Percentiles rank a stretch among this genome's conserved stretches.
phyloP scores from a whole-genome alignment of 2,888 invertebrate genomes.

The Capitulum mitella region DNA sequence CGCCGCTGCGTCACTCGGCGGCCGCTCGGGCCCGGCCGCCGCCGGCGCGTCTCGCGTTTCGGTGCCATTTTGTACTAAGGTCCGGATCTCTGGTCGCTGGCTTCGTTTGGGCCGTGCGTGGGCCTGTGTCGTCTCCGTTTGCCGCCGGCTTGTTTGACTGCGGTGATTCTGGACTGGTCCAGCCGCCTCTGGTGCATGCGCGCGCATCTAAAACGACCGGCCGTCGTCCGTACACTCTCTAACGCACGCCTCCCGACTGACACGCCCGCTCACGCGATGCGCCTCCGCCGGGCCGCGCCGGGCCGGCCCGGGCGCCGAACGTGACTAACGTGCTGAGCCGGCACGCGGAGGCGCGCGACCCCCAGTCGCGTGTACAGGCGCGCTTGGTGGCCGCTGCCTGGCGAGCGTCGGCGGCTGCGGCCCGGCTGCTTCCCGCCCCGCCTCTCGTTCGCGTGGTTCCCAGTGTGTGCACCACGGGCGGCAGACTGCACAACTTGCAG shows the following conservation, averaged over 20 bases:
- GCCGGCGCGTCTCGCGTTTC: background rate
- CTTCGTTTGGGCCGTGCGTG: background rate
- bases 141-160: background rate
- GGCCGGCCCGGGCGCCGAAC: background rate
- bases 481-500: slow-evolving; percentile 8
- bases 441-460: background rate
- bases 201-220: background rate
- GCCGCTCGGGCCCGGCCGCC: background rate
- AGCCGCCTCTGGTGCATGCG: slow-evolving; percentile 17
- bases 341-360: background rate
- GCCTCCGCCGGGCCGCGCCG: background rate
- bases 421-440: background rate
- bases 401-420: background rate
- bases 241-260: background rate
- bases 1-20: background rate
- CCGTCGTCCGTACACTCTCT: background rate
- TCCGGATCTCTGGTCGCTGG: background rate
- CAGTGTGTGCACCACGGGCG: slow-evolving; percentile 12
- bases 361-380: background rate
- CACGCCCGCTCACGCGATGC: background rate
- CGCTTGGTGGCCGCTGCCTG: background rate
- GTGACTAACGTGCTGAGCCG: background rate
- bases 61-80: slow-evolving; percentile 4
- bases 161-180: background rate
- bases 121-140: background rate